Conservation (phyloP, 2,888 invertebrate genomes). For the Scrobipalpa costella region DNA sequence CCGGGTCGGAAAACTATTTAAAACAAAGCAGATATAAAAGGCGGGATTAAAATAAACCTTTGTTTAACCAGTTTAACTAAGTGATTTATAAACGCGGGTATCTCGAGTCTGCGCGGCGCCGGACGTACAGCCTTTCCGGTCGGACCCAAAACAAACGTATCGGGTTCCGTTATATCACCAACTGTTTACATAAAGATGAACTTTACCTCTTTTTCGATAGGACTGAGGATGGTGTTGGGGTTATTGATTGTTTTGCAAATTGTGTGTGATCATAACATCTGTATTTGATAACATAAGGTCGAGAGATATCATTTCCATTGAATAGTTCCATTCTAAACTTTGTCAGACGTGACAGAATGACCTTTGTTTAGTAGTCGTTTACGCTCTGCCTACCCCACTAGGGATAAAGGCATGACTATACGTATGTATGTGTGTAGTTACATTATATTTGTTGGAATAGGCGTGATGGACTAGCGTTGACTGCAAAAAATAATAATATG, state of each 20-base stretch:
- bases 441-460: too few relatives aligned
- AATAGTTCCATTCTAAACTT: too few relatives aligned
- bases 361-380: too few relatives aligned
- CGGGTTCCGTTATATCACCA: conserved; percentile 47
- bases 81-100: conserved; percentile 42
- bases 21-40: conserved; percentile 18
- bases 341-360: too few relatives aligned
- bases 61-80: conserved; percentile 20
- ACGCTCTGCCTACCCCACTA: too few relatives aligned
- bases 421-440: too few relatives aligned
- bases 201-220: conserved; percentile 12
- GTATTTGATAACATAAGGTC: not conserved
- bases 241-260: not conserved
- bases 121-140: conserved; percentile 36
- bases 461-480: too few relatives aligned
- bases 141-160: conserved; percentile 53
- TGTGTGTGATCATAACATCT: not conserved
- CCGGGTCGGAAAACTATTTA: conserved; percentile 19
- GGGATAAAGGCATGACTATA: too few relatives aligned
- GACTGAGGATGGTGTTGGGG: not conserved
- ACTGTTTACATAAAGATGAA: conserved; percentile 34
- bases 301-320: not conserved
- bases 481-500: too few relatives aligned
- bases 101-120: conserved; percentile 33
- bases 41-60: conserved; percentile 19